Base-by-base conservation (phyloP, 2,888 invertebrate genomes). In the Aphodius sticticus region DNA sequence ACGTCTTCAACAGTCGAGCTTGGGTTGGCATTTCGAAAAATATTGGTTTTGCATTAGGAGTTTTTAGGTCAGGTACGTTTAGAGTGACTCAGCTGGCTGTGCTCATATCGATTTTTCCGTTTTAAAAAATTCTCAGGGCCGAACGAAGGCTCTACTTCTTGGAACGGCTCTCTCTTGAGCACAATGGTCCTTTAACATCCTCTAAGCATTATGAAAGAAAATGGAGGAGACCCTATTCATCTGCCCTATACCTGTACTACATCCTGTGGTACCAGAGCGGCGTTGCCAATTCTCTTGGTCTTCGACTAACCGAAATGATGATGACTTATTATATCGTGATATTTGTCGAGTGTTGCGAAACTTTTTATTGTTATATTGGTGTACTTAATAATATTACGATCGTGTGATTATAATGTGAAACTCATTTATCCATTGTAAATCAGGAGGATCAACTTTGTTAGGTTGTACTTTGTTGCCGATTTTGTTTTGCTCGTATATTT, bases 231-330 rank as follows among this genome's bases (percentile, higher is more conserved):
- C 12, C 87, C 88, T 87, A 88, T 88, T 88, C 88, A 88, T 86
- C 86, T 85, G 86, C 88, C 88, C 88, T 88, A 86, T 88, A 88
- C 88, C 88, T 88, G 88, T 87, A 88, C 87, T 86, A 87, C 87
- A 88, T 88, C 88, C 88, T 88, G 88, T 86, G 86, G 53, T 53
- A 53, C 53, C 7, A 53, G 53, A 53, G 53, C 83, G 81, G 83
- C 81, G 77, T 83, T 70, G 83, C 74, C 16, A 76, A 81, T 79
- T 80, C 81, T 78, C 80, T 12, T 53, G 9, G 7, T 53, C 53
- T 9, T 53, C 53, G 7, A 7, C 9, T 53, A 53, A 53, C 53
- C 53, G 53, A 53, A 53, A 2, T 53, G 7, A 12, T 53, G 26
- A 53, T 53, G 12, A 53, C 53, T 26, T 7, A 53, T 53, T 9